phyloP scores from a whole-genome alignment of 2,113 vertebrate genomes.

The Cercocebus atys region DNA sequence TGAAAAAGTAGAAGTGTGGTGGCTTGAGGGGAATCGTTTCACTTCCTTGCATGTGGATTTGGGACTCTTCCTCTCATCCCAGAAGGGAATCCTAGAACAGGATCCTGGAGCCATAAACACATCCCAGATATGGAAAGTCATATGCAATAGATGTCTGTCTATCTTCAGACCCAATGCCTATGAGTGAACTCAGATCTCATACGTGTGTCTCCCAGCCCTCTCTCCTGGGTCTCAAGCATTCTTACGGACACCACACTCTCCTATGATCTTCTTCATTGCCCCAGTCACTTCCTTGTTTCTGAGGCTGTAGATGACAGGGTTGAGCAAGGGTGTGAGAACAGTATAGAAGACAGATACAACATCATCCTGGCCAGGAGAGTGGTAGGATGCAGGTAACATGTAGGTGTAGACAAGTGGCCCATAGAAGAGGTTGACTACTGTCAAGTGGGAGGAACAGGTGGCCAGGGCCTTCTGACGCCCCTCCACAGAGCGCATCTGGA shows the following conservation, averaged over 20 bases:
- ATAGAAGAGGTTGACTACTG: slow-evolving; percentile 48
- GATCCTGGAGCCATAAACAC: background rate
- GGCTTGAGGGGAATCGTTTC: background rate
- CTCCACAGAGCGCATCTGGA: slow-evolving; percentile 32
- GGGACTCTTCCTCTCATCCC: background rate
- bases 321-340: slow-evolving; percentile 54
- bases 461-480: slow-evolving; percentile 53
- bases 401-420: slow-evolving; percentile 57
- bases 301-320: slow-evolving; percentile 57
- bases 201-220: background rate
- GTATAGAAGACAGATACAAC: slow-evolving; percentile 51
- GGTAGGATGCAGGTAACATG: slow-evolving; percentile 53
- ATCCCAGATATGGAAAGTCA: background rate
- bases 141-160: background rate
- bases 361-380: slow-evolving; percentile 45
- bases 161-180: background rate
- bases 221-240: background rate
- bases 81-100: background rate
- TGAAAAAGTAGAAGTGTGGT: background rate
- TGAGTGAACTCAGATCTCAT: background rate
- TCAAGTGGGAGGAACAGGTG: slow-evolving; percentile 64
- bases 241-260: background rate
- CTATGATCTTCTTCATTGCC: slow-evolving; percentile 42
- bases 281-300: slow-evolving; percentile 63
- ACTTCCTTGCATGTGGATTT: background rate